Conservation (phyloP, 2,888 invertebrate species). For the Mesodorylaimus sp. region DNA sequence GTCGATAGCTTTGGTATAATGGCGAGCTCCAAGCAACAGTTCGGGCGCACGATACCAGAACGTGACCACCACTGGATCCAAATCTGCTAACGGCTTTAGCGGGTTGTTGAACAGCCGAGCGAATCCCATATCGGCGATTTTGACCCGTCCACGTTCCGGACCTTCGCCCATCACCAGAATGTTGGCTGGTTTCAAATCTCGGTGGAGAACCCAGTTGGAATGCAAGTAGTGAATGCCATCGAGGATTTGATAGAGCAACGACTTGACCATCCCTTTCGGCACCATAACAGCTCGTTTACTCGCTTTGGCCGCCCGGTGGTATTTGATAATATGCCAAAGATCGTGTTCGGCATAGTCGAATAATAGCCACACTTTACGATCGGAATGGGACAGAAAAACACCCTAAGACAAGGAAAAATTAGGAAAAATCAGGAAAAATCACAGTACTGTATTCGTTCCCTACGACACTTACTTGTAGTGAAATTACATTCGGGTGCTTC, state of each 20-base stretch:
- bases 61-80: conserved; percentile 97
- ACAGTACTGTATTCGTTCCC: background rate
- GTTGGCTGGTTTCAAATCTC: conserved; percentile 83
- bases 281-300: conserved; percentile 89
- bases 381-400: conserved; percentile 86
- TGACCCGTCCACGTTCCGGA: conserved; percentile 62
- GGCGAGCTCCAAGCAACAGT: conserved; percentile 34
- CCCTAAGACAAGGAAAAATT: conserved; percentile 33
- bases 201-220: conserved; percentile 93
- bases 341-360: conserved; percentile 99
- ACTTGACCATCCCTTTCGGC: conserved; percentile 87
- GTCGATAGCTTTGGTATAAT: conserved; percentile 30
- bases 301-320: conserved; percentile 88
- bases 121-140: conserved; percentile 87
- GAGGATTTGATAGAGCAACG: conserved; percentile 83
- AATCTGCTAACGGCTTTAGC: conserved; percentile 81
- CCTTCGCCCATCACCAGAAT: conserved; percentile 99
- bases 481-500: conserved; percentile 79
- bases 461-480: conserved; percentile 44
- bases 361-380: conserved; percentile 72
- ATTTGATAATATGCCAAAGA: conserved; percentile 98
- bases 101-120: conserved; percentile 93
- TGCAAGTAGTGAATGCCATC: conserved; percentile 97
- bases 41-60: conserved; percentile 99
- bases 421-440: background rate